Evolutionary conservation across 2,888 invertebrate species (phyloP), one percentile per base, ranked within the genome.

Genomic region (Caenorhabditis wallacei): DNA sequence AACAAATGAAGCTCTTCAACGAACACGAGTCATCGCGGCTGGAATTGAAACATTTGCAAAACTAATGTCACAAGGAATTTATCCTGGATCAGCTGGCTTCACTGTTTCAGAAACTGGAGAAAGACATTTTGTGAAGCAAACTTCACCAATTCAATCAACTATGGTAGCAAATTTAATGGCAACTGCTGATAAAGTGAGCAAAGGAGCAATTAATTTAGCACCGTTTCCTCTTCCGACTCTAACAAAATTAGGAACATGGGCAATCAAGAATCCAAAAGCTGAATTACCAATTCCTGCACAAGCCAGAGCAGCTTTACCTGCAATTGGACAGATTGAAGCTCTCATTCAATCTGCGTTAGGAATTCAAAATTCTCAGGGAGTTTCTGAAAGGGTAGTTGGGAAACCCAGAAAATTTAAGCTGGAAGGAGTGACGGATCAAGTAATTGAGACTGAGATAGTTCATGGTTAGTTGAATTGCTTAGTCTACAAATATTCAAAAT

Each of bases 1-100:
- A 7, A 68, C 81, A 7, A 78, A 82, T 37, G 87, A 88, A 59
- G 82, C 81, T 48, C 57, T 88, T 10, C 87, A 85, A 74, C 72
- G 87, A 24, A 84, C 86, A 2, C 75, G 85, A 51, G 84, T 87
- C 8, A 84, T 89, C 11, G 81, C 87, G 16, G 86, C 85, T 20
- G 90, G 90, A 11, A 82, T 90, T 18, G 75, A 85, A 54, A 87
- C 88, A 0, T 90, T 88, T 74, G 86, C 88, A 8, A 75, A 81
- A 35, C 71, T 90, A 2, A 66, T 86, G 22, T 79, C 87, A n/a
- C 81, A 86, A 70, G 90, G 90, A 24, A 64, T 26, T 10, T 63
- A 66, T 54, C 86, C 85, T 71, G 89, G 89, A n/a, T 83, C 84
- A 13, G 90, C 86, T 11, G 90, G 90, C 0, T 87, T 74, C 59